Evolutionary conservation across 2,113 vertebrate genomes (phyloP).

Genomic region (Microtus oregoni): DNA sequence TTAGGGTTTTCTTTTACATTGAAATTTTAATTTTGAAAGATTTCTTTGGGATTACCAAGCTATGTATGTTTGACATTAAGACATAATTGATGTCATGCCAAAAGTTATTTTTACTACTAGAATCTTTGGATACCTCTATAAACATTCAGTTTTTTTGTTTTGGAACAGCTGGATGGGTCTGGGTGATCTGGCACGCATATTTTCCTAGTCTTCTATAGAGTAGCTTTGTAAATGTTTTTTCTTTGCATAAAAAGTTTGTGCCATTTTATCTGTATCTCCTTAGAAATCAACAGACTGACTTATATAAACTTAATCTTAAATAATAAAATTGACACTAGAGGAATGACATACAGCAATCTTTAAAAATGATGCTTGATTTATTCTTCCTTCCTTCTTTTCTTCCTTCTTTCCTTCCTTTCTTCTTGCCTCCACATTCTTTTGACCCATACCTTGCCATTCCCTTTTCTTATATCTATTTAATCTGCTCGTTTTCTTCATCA

Average conservation of each 20-base stretch:
- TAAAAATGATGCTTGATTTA: background rate
- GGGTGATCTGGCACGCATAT: background rate
- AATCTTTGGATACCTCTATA: background rate
- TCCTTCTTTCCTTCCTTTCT: no score
- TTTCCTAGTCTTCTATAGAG: background rate
- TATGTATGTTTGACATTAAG: constrained; percentile 7
- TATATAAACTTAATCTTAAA: constrained; percentile 13
- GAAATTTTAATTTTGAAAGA: constrained; percentile 34
- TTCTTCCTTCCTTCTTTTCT: no score
- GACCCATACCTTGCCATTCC: background rate
- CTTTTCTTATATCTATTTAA: background rate
- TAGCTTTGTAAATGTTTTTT: constrained; percentile 29
- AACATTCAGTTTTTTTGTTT: background rate
- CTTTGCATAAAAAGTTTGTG: constrained; percentile 23
- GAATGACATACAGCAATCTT: background rate
- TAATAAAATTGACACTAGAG: background rate
- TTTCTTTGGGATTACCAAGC: constrained; percentile 18
- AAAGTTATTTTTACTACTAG: background rate
- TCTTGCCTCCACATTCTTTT: background rate
- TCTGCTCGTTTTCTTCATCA: background rate
- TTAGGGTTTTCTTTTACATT: constrained; percentile 46
- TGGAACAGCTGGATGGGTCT: background rate
- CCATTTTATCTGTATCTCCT: background rate
- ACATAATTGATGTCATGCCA: background rate
- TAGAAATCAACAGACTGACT: constrained; percentile 8